Evolutionary conservation across 2,797 vertebrate species (phyloP).

Genomic region (Antennarius maculatus): DNA sequence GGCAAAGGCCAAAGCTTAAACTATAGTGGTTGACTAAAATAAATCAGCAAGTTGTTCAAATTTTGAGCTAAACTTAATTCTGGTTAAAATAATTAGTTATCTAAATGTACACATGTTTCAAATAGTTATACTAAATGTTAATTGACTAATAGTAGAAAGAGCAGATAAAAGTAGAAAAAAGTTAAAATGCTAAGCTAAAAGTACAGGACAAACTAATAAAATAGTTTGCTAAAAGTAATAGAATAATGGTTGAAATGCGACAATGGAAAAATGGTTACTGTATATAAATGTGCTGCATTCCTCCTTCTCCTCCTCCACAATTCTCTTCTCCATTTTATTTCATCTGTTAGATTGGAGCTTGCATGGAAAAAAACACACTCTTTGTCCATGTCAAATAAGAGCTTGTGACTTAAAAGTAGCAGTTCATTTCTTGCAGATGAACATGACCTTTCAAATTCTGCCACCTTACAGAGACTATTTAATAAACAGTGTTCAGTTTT

Average conservation of each 20-base stretch:
- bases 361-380: conserved; percentile 9
- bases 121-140: no score
- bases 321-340: conserved; percentile 59
- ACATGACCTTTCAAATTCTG: conserved; percentile 11
- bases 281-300: conserved; percentile 41
- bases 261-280: no score
- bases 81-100: no score
- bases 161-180: no score
- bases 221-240: neutral
- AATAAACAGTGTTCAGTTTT: conserved; percentile 1
- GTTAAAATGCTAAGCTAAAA: neutral
- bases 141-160: no score
- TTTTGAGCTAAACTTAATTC: no score
- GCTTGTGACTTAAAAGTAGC: no score
- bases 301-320: conserved; percentile 51
- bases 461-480: neutral
- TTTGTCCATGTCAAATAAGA: conserved; percentile 13
- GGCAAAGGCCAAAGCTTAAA: no score
- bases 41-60: neutral
- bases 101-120: no score
- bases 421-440: no score
- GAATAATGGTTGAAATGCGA: no score
- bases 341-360: conserved; percentile 44
- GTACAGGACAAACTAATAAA: neutral
- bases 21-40: no score